Conservation (phyloP, 2,113 vertebrate species). For the Panthera uncia region DNA sequence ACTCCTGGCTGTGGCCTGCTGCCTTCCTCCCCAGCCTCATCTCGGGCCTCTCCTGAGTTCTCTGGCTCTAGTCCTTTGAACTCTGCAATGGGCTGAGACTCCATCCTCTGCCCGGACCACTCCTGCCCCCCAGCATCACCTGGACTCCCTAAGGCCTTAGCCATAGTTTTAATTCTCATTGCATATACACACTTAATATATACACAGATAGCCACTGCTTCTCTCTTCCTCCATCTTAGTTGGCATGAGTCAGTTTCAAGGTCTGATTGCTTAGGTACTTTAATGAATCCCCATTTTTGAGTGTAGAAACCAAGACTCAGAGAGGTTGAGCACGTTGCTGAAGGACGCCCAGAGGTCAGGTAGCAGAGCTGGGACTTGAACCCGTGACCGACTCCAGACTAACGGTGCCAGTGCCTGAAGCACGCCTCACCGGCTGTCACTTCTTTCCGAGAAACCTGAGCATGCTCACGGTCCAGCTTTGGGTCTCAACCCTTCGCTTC, state of each 20-base stretch:
- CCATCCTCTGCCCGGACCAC: neutral
- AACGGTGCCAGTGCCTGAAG: neutral
- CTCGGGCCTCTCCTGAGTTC: neutral
- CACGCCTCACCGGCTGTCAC: neutral
- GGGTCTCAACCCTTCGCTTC: neutral
- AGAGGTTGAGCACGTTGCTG: neutral
- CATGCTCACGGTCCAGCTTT: neutral
- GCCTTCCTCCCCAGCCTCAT: neutral
- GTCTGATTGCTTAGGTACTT: neutral
- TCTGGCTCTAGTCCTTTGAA: neutral
- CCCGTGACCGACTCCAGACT: neutral
- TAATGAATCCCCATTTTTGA: neutral
- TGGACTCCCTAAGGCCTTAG: neutral
- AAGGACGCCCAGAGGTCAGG: neutral
- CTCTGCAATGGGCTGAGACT: neutral
- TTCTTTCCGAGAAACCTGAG: neutral
- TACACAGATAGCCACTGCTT: neutral
- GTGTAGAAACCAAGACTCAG: neutral
- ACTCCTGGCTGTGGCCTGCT: neutral
- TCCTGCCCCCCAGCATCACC: no score
- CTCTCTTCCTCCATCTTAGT: no score
- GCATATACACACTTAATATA: neutral
- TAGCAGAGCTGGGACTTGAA: neutral
- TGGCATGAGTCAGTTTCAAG: neutral
- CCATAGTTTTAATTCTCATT: neutral